Base-by-base conservation (phyloP, 2,888 invertebrate species). In the Drosophila conformis region DNA sequence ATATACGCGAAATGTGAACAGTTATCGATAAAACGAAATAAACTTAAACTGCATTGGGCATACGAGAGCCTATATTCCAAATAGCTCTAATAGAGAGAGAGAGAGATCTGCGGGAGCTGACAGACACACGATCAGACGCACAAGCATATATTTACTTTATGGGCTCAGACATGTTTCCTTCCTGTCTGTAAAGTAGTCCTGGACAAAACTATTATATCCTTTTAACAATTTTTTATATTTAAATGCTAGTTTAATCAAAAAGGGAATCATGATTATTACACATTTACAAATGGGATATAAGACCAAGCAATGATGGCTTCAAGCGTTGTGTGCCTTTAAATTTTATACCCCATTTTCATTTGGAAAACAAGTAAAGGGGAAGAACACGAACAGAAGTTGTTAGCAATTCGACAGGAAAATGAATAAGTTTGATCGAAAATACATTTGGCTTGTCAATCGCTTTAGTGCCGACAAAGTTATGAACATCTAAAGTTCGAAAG, bases 381-480 rank as follows among this genome's bases (percentile, higher is more conserved):
- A n/a, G 11, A 31, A 13, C 11, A 2, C 6, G 11, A 18, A 7
- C 7, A 18, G 46, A 46, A 11, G 25, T 36, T 35, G 15, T 33
- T 15, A 52, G 21, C 7, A 25, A 5, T 25, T 46, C 21, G 2
- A 21, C 35, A 35, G 18, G 8, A 15, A 38, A 25, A 25, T 46
- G 46, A 46, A 46, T 15, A 46, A 46, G 46, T 46, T 51, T n/a
- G 13, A 27, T 29, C 25, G 21, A 38, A 40, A 40, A 40, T 11
- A 5, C n/a, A 40, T 13, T 29, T 27, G 7, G 40, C n/a, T 27
- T 36, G 36, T 21, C n/a, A 57, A 18, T 42, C 57, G 40, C 42
- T 57, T 42, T 21, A 29, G 21, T 66, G 42, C 29, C 29, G 53
- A 33, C 15, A 15, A 31, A 31, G 46, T 36, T 25, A 31, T 68